These are phyloP conservation scores for Aspiorhynchus laticeps DNA, from an alignment of 2,113 vertebrate genomes.

Conservation along the genomic window DNA sequence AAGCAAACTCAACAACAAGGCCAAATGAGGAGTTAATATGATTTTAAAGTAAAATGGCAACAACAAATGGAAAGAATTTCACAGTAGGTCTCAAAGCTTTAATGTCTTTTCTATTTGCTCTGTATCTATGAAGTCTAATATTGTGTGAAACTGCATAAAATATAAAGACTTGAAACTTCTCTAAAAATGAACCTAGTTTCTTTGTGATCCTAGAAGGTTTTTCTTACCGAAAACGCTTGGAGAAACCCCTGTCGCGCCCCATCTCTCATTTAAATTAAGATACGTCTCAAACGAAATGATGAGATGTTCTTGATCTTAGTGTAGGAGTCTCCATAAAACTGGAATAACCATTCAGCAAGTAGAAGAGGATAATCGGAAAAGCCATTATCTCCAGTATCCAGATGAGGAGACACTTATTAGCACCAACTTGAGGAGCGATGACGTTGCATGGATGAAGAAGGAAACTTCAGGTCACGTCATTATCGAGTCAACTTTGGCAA, in stretches of 20 bases:
- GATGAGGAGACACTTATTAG: constrained; percentile 8
- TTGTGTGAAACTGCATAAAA: background rate
- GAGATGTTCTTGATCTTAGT: constrained; percentile 45
- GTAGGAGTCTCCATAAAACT: constrained; percentile 59
- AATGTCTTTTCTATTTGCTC: background rate
- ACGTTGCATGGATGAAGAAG: background rate
- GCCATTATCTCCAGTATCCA: constrained; percentile 25
- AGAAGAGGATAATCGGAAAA: constrained; percentile 44
- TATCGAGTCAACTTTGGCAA: constrained; percentile 30
- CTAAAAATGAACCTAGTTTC: background rate
- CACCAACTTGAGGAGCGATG: constrained; percentile 30
- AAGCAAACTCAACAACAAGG: background rate
- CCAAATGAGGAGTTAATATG: background rate
- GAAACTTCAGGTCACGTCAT: constrained; percentile 40
- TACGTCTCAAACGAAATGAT: constrained; percentile 44
- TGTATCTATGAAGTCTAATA: background rate
- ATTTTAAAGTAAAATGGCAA: background rate
- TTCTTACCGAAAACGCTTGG: constrained; percentile 90
- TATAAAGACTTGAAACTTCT: background rate
- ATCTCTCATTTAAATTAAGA: constrained; percentile 76
- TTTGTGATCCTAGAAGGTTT: constrained; percentile 43
- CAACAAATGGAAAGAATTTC: background rate
- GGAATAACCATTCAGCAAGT: constrained; percentile 52
- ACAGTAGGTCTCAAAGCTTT: background rate
- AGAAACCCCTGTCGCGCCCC: constrained; percentile 91